phyloP scores from a whole-genome alignment of 2,888 invertebrate species.

The Temnothorax rugatulus region DNA sequence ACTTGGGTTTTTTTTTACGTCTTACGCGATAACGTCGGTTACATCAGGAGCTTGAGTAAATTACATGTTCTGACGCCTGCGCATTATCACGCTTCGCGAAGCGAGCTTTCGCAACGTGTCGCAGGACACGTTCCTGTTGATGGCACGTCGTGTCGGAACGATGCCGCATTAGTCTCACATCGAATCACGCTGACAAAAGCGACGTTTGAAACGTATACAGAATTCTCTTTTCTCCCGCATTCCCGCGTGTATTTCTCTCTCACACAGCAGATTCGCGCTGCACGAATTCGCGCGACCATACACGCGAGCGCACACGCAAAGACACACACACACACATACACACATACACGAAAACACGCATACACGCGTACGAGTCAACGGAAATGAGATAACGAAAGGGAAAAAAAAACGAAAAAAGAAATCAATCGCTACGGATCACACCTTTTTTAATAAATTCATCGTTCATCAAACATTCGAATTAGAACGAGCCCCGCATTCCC shows the following conservation, averaged over 20 bases:
- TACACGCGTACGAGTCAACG: slow-evolving; percentile 52
- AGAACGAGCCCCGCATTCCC: slow-evolving; percentile 34
- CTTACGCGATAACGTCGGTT: background rate
- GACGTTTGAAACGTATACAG: background rate
- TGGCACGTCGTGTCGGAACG: background rate
- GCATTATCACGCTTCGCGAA: background rate
- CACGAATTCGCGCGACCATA: background rate
- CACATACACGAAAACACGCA: background rate
- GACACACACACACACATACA: background rate
- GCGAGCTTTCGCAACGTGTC: background rate
- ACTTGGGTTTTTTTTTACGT: no score
- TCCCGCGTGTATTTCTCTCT: background rate
- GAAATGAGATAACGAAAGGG: slow-evolving; percentile 1
- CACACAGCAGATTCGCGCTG: background rate
- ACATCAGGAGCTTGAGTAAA: background rate
- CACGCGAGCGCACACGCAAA: background rate
- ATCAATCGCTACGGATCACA: slow-evolving; percentile 41
- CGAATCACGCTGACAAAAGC: background rate
- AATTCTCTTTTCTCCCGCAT: background rate
- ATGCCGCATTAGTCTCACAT: background rate
- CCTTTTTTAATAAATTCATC: slow-evolving; percentile 33
- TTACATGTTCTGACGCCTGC: background rate
- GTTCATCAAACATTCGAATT: slow-evolving; percentile 49
- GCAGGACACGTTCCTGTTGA: background rate
- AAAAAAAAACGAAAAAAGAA: background rate